Evolutionary conservation across 2,797 vertebrate species (phyloP).

Genomic region (Malacoraja senta): DNA sequence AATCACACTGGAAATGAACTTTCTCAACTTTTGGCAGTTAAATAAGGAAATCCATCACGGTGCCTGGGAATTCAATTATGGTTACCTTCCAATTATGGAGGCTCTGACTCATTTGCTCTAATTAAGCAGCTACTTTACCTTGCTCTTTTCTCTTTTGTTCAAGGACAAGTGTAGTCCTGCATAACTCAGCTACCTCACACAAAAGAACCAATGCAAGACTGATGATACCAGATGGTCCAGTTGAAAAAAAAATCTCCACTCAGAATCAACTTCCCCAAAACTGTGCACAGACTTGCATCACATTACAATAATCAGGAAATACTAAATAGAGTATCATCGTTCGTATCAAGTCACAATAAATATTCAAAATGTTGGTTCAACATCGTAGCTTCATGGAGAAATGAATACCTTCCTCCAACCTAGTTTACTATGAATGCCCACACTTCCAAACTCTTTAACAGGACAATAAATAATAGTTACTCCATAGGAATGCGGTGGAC

Average conservation of each 20-base stretch:
- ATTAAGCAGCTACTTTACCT: slow-evolving; percentile 26
- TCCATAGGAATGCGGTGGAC: neutral
- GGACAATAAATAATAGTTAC: neutral
- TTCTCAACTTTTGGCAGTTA: neutral
- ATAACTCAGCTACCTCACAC: neutral
- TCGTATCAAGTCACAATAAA: slow-evolving; percentile 14
- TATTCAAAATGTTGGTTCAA: neutral
- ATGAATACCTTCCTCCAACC: neutral
- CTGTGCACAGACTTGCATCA: neutral
- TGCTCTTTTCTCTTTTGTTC: slow-evolving; percentile 1
- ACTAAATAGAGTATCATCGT: neutral
- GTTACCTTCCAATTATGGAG: slow-evolving; percentile 22
- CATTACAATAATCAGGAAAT: neutral
- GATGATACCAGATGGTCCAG: neutral
- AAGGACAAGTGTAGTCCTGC: neutral
- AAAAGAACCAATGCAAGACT: neutral
- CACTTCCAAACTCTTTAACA: neutral
- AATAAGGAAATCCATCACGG: slow-evolving; percentile 24
- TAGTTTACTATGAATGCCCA: neutral
- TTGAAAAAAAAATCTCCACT: neutral
- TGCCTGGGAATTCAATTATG: neutral
- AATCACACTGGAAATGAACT: neutral
- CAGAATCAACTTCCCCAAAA: neutral
- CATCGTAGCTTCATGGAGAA: neutral
- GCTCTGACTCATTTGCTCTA: slow-evolving; percentile 20